These are phyloP conservation scores for Machimus rusticus DNA, from an alignment of 2,888 invertebrate species.

Conservation along the genomic window DNA sequence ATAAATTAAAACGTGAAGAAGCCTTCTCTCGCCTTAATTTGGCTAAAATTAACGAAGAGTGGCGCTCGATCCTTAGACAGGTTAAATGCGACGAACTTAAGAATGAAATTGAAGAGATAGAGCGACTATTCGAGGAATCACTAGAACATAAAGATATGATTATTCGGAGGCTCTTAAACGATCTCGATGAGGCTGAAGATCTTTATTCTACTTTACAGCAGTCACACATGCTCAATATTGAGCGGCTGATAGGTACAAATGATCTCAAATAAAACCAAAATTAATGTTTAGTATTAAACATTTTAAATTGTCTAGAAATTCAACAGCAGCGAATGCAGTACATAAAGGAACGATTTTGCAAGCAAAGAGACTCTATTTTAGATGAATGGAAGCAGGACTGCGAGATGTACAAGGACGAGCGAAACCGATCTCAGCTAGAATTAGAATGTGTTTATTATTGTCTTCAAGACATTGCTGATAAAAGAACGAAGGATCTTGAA, in stretches of 20 bases:
- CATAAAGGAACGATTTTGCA: slow-evolving; percentile 66
- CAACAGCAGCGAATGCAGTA: slow-evolving; percentile 68
- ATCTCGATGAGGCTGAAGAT: slow-evolving; percentile 75
- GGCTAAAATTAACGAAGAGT: slow-evolving; percentile 85
- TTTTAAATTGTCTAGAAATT: slow-evolving; percentile 62
- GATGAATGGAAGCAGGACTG: slow-evolving; percentile 68
- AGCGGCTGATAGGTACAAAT: slow-evolving; percentile 71
- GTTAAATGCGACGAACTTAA: slow-evolving; percentile 79
- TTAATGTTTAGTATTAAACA: not conserved
- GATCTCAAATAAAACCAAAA: not conserved
- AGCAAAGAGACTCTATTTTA: slow-evolving; percentile 66
- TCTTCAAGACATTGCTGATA: slow-evolving; percentile 63
- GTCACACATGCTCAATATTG: slow-evolving; percentile 75
- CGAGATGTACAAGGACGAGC: slow-evolving; percentile 64
- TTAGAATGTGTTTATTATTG: slow-evolving; percentile 69
- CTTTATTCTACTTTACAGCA: slow-evolving; percentile 78
- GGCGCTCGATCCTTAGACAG: slow-evolving; percentile 79
- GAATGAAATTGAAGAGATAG: slow-evolving; percentile 70
- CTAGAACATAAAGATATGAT: slow-evolving; percentile 73
- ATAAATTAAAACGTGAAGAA: slow-evolving; percentile 83
- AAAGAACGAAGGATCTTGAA: slow-evolving; percentile 58
- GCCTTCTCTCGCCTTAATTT: slow-evolving; percentile 78
- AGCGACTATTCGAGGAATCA: slow-evolving; percentile 61
- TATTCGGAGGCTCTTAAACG: slow-evolving; percentile 70
- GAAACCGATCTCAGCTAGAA: slow-evolving; percentile 67